Conservation (phyloP, 2,888 invertebrate species). For the Synergus laeviventris region DNA sequence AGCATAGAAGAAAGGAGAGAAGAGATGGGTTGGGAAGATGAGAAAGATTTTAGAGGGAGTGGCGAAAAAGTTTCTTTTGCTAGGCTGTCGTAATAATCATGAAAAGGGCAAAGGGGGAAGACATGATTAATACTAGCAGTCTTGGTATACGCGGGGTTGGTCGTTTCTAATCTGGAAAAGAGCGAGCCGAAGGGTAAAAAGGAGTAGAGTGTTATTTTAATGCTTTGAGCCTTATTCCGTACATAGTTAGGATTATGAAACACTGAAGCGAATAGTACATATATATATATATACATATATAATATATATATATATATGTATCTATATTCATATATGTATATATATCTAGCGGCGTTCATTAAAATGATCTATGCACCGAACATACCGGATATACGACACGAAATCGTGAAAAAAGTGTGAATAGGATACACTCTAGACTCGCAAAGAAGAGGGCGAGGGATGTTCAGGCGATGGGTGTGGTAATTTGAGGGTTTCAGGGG, state of each 20-base stretch:
- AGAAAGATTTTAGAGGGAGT: slow-evolving; percentile 30
- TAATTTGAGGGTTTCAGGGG: slow-evolving; percentile 32
- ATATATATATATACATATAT: too few species aligned
- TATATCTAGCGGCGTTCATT: slow-evolving; percentile 31
- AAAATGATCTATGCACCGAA: slow-evolving; percentile 36
- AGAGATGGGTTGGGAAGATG: slow-evolving; percentile 40
- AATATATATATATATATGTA: too few species aligned
- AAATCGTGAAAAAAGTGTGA: slow-evolving; percentile 31
- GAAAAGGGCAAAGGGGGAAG: slow-evolving; percentile 29
- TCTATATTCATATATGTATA: too few species aligned
- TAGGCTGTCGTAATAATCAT: slow-evolving; percentile 50
- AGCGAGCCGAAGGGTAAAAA: slow-evolving; percentile 34
- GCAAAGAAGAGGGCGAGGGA: slow-evolving; percentile 17
- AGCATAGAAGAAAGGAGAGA: slow-evolving; percentile 40
- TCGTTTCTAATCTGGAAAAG: slow-evolving; percentile 50
- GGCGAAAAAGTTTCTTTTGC: slow-evolving; percentile 42
- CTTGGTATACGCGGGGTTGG: slow-evolving; percentile 22
- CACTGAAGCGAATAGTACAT: slow-evolving; percentile 21
- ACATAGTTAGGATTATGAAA: slow-evolving; percentile 35
- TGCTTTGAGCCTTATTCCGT: slow-evolving; percentile 30
- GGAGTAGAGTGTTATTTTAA: slow-evolving; percentile 37
- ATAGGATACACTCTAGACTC: background rate
- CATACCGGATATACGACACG: slow-evolving; percentile 26
- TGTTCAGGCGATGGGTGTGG: slow-evolving; percentile 34
- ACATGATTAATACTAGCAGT: slow-evolving; percentile 34